These are phyloP conservation scores for Poecilia gillii DNA, from an alignment of 2,797 vertebrate species.

Conservation along the genomic window DNA sequence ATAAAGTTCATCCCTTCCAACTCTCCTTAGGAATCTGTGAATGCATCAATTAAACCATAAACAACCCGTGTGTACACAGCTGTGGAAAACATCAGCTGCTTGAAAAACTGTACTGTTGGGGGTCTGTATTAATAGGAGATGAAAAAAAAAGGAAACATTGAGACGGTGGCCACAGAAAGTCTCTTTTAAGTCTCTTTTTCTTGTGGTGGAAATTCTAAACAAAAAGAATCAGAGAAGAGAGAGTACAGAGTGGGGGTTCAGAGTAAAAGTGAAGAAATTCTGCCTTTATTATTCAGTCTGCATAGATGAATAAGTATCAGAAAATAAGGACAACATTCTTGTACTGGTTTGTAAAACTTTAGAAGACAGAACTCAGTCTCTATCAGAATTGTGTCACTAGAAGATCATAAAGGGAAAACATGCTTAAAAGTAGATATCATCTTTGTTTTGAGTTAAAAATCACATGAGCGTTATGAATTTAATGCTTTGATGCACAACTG, in stretches of 20 bases:
- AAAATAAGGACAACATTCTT: constrained; percentile 49
- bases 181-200: constrained; percentile 31
- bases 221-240: constrained; percentile 43
- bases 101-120: constrained; percentile 50
- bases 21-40: constrained; percentile 43
- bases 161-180: constrained; percentile 48
- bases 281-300: constrained; percentile 33
- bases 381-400: not conserved
- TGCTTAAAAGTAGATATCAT: not conserved
- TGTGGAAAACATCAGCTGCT: constrained; percentile 73
- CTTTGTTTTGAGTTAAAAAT: not conserved
- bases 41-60: constrained; percentile 50
- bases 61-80: constrained; percentile 67
- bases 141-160: constrained; percentile 62
- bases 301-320: constrained; percentile 43
- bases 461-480: not conserved
- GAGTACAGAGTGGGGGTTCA: constrained; percentile 22
- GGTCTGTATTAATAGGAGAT: constrained; percentile 70
- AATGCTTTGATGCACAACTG: not conserved
- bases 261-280: constrained; percentile 32
- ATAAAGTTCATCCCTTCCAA: constrained; percentile 34
- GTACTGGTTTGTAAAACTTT: constrained; percentile 49
- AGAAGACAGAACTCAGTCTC: constrained; percentile 55
- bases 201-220: constrained; percentile 49
- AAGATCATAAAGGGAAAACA: not conserved